Base-by-base conservation (phyloP, 2,113 vertebrate species). In the Rhynchomys soricoides region DNA sequence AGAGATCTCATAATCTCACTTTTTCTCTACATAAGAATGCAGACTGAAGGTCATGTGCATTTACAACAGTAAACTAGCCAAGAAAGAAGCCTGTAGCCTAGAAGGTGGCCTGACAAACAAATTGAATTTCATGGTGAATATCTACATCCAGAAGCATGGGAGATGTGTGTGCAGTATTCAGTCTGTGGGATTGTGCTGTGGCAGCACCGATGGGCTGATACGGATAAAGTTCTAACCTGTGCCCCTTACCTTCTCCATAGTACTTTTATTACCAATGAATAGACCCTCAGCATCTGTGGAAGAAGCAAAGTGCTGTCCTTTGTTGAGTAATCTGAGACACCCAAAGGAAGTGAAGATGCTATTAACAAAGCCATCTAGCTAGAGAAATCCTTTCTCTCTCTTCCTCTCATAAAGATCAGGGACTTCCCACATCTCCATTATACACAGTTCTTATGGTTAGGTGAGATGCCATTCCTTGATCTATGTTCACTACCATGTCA, bases 371-470 rank as follows among this genome's bases (percentile, higher is more conserved):
- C 6, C 1, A 19, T 0, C 5, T 31, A 37, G 26, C 22, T 17
- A 7, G 19, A 52, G 78, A 29, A 71, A 52, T 7, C 3, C 9
- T 4, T 34, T 24, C 7, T 57, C 26, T 6, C 34, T 74, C 5
- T 21, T 4, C 3, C 6, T 66, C 29, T 81, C 50, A 19, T 11
- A n/a, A 71, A 90, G 31, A 92, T 59, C n/a, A 71, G 62, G 50
- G 24, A 16, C 12, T 52, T 21, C 24, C 12, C 55, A 19, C 6
- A 0, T 22, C 4, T 15, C n/a, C 57, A 19, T 4, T 1, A 4
- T 9, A 70, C 1, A 4, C 4, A 17, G 15, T 45, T 64, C 43
- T 68, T n/a, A 59, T 12, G 26, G 43, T 89, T 62, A 19, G 40
- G 43, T 19, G 21, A 81, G 13, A 77, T 2, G 24, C 22, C 26